Evolutionary conservation across 2,113 vertebrate species (phyloP).

Genomic region (Vireo altiloquus): DNA sequence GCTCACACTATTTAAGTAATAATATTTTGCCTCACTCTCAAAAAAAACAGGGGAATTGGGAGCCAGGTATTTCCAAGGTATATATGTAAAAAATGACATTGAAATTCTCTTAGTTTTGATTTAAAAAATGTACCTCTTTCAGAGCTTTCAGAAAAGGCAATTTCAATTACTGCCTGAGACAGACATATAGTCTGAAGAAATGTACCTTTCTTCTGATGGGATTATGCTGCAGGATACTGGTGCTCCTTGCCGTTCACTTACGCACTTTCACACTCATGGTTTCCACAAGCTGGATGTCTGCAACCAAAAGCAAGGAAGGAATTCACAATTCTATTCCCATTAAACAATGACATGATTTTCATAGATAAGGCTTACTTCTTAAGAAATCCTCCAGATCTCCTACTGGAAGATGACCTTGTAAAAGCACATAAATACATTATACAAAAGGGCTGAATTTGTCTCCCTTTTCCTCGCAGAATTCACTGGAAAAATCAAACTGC

Average conservation of each 20-base stretch:
- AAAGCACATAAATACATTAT: not conserved
- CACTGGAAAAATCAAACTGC: constrained; percentile 70
- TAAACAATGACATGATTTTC: not conserved
- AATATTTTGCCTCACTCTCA: not conserved
- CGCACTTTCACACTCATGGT: not conserved
- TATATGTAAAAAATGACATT: not conserved
- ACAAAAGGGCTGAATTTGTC: constrained; percentile 32
- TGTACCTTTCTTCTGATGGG: not conserved
- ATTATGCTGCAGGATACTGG: not conserved
- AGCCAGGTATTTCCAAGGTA: not conserved
- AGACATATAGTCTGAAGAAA: not conserved
- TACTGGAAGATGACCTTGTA: constrained; percentile 49
- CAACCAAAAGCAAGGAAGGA: not conserved
- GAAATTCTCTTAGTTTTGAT: not conserved
- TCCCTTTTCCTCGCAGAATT: constrained; percentile 59
- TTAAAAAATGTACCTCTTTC: not conserved
- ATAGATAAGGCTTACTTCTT: not conserved
- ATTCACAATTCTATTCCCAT: not conserved
- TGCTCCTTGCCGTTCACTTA: not conserved
- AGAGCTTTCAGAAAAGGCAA: not conserved
- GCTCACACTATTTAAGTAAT: not conserved
- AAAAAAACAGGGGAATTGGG: not conserved
- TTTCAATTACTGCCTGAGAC: not conserved
- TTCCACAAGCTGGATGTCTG: not conserved
- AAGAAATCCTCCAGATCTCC: not conserved